phyloP scores from a whole-genome alignment of 2,888 invertebrate genomes.

The Trissonchulus latispiculum region DNA sequence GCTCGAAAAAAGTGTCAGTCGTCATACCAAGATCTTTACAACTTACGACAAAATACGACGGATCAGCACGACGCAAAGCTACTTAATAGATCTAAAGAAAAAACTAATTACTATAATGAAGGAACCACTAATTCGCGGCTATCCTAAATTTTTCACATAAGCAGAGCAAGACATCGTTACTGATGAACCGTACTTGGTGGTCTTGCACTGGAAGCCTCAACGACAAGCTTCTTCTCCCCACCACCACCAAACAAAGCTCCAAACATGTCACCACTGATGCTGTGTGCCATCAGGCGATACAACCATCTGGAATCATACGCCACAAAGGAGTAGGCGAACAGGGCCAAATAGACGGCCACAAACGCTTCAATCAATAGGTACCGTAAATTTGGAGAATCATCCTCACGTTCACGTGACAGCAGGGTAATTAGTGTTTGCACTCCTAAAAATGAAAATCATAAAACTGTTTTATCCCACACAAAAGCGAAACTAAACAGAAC shows the following conservation, averaged over 20 bases:
- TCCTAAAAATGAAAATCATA: constrained; percentile 50
- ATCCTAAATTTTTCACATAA: too few species aligned
- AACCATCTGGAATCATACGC: constrained; percentile 86
- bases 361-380: constrained; percentile 85
- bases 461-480: too few species aligned
- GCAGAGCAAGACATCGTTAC: too few species aligned
- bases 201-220: constrained; percentile 23
- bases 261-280: constrained; percentile 67
- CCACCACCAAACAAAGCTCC: constrained; percentile 76
- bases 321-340: constrained; percentile 80
- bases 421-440: constrained; percentile 83
- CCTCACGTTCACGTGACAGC: constrained; percentile 82
- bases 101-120: too few species aligned
- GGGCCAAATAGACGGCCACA: constrained; percentile 78
- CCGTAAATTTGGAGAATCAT: constrained; percentile 75
- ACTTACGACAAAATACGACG: too few species aligned
- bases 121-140: too few species aligned
- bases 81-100: too few species aligned
- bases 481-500: too few species aligned
- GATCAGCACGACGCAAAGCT: too few species aligned
- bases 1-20: too few species aligned
- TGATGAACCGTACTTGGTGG: background rate
- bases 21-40: too few species aligned
- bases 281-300: constrained; percentile 71
- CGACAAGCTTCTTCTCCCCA: constrained; percentile 62